Conservation (phyloP, 1,140 invertebrate genomes). For the Cephus cinctus region DNA sequence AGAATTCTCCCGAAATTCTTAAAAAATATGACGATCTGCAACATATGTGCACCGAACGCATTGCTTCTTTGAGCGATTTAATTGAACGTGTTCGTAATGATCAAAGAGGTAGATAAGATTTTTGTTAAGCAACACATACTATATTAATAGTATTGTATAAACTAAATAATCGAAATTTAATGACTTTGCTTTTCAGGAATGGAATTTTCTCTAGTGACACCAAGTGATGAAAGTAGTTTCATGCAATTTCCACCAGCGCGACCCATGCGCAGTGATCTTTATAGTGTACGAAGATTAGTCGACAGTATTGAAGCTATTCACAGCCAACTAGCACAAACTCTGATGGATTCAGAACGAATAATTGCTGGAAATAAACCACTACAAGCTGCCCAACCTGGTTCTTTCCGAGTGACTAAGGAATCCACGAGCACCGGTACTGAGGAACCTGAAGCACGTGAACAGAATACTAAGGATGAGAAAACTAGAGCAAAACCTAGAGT, state of each 20-base stretch:
- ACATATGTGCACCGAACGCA: constrained; percentile 41
- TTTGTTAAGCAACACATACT: constrained; percentile 9
- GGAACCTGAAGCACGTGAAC: constrained; percentile 1
- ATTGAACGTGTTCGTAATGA: constrained; percentile 42
- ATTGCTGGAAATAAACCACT: constrained; percentile 21
- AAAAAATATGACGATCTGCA: constrained; percentile 44
- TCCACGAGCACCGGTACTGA: neutral
- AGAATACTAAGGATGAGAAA: neutral
- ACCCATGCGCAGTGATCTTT: constrained; percentile 18
- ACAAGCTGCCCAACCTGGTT: neutral
- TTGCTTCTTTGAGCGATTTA: constrained; percentile 40
- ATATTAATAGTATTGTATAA: constrained; percentile 4
- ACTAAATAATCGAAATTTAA: neutral
- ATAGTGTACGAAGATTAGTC: constrained; percentile 33
- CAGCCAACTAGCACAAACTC: constrained; percentile 32
- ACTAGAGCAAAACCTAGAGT: constrained; percentile 32
- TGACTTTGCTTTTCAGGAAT: constrained; percentile 18
- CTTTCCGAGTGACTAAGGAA: constrained; percentile 9
- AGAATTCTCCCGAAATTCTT: constrained; percentile 36
- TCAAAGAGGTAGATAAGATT: constrained; percentile 32
- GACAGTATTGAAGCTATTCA: constrained; percentile 43
- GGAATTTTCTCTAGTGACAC: constrained; percentile 19
- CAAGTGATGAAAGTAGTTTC: constrained; percentile 31
- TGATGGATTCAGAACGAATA: constrained; percentile 40
- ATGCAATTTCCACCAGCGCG: constrained; percentile 27